Percentiles rank a stretch among this genome's conserved stretches.
phyloP scores from a whole-genome alignment of 2,888 invertebrate species.

The Eupithecia vulgata region DNA sequence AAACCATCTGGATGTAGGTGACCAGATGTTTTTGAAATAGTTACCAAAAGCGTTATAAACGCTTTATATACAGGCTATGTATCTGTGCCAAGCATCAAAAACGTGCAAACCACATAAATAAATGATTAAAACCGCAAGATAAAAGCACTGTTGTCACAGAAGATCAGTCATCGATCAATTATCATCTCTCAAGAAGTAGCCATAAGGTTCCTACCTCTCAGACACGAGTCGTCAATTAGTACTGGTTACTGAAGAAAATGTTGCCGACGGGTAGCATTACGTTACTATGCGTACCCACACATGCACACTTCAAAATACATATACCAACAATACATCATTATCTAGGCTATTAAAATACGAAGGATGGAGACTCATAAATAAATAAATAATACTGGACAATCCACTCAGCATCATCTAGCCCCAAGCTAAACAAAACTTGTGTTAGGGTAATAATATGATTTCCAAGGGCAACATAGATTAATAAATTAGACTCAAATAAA shows the following conservation, averaged over 20 bases:
- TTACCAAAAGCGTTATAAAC: too few species aligned
- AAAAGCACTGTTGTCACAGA: not conserved
- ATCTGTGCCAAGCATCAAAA: not conserved
- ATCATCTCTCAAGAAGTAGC: constrained; percentile 57
- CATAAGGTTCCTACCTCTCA: constrained; percentile 64
- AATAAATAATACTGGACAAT: too few species aligned
- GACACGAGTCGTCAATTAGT: constrained; percentile 80
- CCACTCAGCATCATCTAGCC: too few species aligned
- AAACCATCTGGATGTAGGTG: too few species aligned
- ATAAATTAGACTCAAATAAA: too few species aligned
- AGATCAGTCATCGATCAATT: not conserved
- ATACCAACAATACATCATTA: constrained; percentile 15
- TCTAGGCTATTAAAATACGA: not conserved
- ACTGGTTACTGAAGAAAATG: constrained; percentile 70
- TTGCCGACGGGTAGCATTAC: constrained; percentile 75
- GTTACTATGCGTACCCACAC: constrained; percentile 55
- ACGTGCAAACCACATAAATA: not conserved
- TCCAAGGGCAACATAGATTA: too few species aligned
- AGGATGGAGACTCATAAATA: not conserved
- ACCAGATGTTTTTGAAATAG: too few species aligned
- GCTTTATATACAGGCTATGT: too few species aligned
- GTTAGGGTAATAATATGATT: too few species aligned
- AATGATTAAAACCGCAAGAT: not conserved
- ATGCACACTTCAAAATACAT: constrained; percentile 34
- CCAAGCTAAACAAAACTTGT: too few species aligned